Conservation (phyloP, 92 coral and sea anemone species). For the Palythoa grandis region DNA sequence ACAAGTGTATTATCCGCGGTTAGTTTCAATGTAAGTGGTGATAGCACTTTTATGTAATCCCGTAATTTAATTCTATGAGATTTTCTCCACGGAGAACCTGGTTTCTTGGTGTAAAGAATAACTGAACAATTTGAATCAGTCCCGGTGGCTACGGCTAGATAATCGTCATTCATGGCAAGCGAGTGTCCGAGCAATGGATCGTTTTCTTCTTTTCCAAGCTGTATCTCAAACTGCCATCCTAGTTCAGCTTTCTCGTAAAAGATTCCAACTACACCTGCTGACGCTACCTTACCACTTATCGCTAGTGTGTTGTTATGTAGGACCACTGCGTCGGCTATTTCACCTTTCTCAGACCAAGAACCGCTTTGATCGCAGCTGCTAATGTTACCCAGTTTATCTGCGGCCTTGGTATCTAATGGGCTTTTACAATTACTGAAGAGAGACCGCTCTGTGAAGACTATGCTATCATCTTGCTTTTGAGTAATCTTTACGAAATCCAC, state of each 20-base stretch:
- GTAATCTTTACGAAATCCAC: slow-evolving; percentile 8
- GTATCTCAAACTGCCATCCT: slow-evolving; percentile 42
- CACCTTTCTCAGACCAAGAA: slow-evolving; percentile 24
- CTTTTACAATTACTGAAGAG: slow-evolving; percentile 11
- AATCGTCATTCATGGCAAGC: slow-evolving; percentile 39
- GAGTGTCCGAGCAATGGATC: slow-evolving; percentile 48
- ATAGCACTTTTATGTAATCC: background rate
- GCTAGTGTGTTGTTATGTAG: slow-evolving; percentile 34
- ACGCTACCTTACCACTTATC: slow-evolving; percentile 7
- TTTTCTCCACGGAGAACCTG: slow-evolving; percentile 33
- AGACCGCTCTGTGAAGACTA: background rate
- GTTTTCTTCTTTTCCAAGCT: slow-evolving; percentile 45
- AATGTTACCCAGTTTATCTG: background rate
- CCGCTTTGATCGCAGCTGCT: slow-evolving; percentile 5
- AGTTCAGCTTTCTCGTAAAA: slow-evolving; percentile 24
- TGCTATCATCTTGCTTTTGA: background rate
- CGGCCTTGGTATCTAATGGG: background rate
- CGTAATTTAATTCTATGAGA: background rate
- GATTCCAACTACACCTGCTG: slow-evolving; percentile 46
- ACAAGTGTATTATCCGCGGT: slow-evolving; percentile 43
- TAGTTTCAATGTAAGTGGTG: slow-evolving; percentile 42
- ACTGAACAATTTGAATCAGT: background rate
- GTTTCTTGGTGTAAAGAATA: slow-evolving; percentile 21
- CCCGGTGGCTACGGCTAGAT: slow-evolving; percentile 39
- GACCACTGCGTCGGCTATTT: slow-evolving; percentile 26